Conservation (phyloP, 2,113 vertebrate genomes). For the Trogon melanurus region DNA sequence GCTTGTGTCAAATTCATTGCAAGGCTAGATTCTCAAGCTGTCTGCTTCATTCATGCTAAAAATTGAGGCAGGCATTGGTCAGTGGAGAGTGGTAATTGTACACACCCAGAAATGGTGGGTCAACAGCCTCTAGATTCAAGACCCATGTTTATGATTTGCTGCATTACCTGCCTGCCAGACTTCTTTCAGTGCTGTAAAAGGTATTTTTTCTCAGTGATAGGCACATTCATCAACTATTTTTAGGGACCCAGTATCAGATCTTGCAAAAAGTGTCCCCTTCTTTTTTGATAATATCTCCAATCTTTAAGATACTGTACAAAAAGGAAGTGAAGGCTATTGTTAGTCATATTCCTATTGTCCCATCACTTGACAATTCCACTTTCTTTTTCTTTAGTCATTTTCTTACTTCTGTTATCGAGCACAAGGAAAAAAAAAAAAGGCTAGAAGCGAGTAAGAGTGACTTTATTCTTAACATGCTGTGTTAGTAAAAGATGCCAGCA, state of each 20-base stretch:
- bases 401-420: not conserved
- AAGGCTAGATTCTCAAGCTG: not conserved
- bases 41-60: not conserved
- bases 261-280: not conserved
- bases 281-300: not conserved
- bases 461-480: not conserved
- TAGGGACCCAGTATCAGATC: not conserved
- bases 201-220: not conserved
- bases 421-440: not conserved
- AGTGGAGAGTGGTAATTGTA: not conserved
- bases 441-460: not conserved
- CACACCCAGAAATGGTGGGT: not conserved
- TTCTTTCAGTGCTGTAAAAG: not conserved
- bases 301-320: not conserved
- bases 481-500: not conserved
- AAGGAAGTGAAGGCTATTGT: not conserved
- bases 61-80: not conserved
- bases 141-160: not conserved
- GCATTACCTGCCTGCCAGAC: not conserved
- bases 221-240: not conserved
- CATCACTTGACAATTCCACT: not conserved
- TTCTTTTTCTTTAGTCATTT: not conserved
- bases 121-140: not conserved
- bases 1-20: not conserved
- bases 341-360: not conserved